phyloP scores from a whole-genome alignment of 1,140 invertebrate species.

The Drosophila grimshawi region DNA sequence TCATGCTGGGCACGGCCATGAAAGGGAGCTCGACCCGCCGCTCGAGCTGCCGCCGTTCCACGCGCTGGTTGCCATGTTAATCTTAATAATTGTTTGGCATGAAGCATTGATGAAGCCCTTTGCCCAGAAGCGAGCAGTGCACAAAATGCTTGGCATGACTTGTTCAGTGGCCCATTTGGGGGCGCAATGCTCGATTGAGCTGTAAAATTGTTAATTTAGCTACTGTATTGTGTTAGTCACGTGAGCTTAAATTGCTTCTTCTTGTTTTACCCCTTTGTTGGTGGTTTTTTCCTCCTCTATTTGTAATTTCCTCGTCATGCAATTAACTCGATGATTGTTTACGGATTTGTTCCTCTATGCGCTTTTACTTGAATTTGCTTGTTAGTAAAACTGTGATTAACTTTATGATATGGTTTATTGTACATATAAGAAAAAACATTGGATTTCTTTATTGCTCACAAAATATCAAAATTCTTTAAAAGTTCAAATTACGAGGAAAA shows the following conservation, averaged over 20 bases:
- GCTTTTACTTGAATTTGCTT: neutral
- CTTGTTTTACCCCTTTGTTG: slow-evolving; percentile 9
- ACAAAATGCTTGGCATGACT: slow-evolving; percentile 14
- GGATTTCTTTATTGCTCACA: slow-evolving; percentile 1
- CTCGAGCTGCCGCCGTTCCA: slow-evolving; percentile 29
- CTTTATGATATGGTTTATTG: neutral
- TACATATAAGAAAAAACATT: neutral
- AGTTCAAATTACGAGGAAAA: neutral
- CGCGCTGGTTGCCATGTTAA: slow-evolving; percentile 65
- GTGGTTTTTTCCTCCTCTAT: neutral
- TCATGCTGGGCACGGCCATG: slow-evolving; percentile 36
- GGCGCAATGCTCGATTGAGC: slow-evolving; percentile 44
- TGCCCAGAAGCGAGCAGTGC: neutral
- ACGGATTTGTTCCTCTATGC: neutral
- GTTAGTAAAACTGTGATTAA: slow-evolving; percentile 4
- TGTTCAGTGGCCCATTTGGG: slow-evolving; percentile 17
- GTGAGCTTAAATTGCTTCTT: slow-evolving; percentile 72
- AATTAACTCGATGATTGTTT: slow-evolving; percentile 33
- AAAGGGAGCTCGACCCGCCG: slow-evolving; percentile 15
- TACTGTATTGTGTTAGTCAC: slow-evolving; percentile 77
- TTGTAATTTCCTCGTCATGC: slow-evolving; percentile 10
- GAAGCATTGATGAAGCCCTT: slow-evolving; percentile 16
- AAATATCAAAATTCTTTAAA: too few relatives aligned
- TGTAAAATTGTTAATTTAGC: slow-evolving; percentile 80
- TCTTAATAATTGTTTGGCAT: slow-evolving; percentile 72